Evolutionary conservation across 1,140 invertebrate genomes (phyloP).

Genomic region (Drosophila parvula): DNA sequence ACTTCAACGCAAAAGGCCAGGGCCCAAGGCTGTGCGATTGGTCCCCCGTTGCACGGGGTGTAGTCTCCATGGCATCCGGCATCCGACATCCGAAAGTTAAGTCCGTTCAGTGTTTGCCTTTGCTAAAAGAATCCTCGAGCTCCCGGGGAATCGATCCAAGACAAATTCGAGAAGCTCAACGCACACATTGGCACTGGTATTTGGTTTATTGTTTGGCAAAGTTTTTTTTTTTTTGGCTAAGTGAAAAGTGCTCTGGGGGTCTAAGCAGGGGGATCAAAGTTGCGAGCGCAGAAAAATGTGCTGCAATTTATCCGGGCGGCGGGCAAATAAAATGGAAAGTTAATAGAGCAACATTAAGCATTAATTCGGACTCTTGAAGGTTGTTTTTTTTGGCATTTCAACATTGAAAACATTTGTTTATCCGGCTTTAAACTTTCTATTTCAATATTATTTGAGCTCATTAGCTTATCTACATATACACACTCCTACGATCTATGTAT

Average conservation of each 20-base stretch:
- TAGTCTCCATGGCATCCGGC: slow-evolving; percentile 38
- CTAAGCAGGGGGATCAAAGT: slow-evolving; percentile 31
- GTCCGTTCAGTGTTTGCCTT: slow-evolving; percentile 28
- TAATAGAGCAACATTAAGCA: slow-evolving; percentile 2
- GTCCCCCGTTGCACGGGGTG: too few relatives aligned
- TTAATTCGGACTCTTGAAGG: not conserved
- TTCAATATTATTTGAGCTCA: too few relatives aligned
- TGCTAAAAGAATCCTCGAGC: slow-evolving; percentile 21
- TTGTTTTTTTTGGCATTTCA: too few relatives aligned
- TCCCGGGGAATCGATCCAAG: slow-evolving; percentile 34
- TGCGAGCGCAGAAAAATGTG: slow-evolving; percentile 9
- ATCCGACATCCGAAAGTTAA: slow-evolving; percentile 15
- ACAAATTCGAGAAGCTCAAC: slow-evolving; percentile 41
- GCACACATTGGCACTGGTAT: slow-evolving; percentile 14
- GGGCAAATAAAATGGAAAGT: slow-evolving; percentile 14
- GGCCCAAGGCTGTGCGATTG: slow-evolving; percentile 6
- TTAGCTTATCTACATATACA: too few relatives aligned
- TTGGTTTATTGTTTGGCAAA: slow-evolving; percentile 47
- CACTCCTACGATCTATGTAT: too few relatives aligned
- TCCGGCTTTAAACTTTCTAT: too few relatives aligned
- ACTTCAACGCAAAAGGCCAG: too few relatives aligned
- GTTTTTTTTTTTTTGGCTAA: slow-evolving; percentile 35
- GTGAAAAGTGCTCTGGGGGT: slow-evolving; percentile 32
- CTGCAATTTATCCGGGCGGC: slow-evolving; percentile 26
- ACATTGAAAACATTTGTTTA: not conserved